Conservation (phyloP, 1,140 invertebrate genomes). For the Bombus breviceps region DNA sequence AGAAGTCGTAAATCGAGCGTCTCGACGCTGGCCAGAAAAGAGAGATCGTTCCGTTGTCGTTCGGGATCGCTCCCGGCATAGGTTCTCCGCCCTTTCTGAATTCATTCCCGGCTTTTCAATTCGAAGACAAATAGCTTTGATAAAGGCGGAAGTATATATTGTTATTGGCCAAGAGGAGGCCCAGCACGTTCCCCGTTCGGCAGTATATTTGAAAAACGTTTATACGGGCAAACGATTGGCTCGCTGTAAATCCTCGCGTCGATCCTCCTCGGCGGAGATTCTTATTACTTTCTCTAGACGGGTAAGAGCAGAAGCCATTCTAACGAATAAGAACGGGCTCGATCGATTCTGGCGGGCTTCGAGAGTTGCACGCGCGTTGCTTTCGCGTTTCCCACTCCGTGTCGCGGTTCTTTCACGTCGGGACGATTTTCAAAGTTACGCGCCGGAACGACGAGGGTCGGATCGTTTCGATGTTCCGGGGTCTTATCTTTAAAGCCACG, state of each 20-base stretch:
- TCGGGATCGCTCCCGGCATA: not conserved
- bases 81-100: conserved; percentile 34
- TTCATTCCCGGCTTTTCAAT: conserved; percentile 41
- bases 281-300: not conserved
- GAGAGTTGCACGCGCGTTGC: not conserved
- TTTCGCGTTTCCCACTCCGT: not conserved
- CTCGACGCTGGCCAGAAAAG: not conserved
- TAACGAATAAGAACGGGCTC: conserved; percentile 30
- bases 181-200: not conserved
- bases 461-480: not conserved
- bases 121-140: conserved; percentile 48
- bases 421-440: conserved; percentile 2
- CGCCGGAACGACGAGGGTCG: not conserved
- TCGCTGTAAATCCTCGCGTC: conserved; percentile 64
- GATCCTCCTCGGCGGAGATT: not conserved
- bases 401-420: not conserved
- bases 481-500: conserved; percentile 8
- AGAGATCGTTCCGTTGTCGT: conserved; percentile 11
- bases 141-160: conserved; percentile 30
- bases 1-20: conserved; percentile 34
- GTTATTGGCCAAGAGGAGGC: conserved; percentile 17
- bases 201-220: conserved; percentile 69
- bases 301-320: conserved; percentile 28
- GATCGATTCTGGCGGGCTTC: conserved; percentile 17
- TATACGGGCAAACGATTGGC: conserved; percentile 68